Conservation (phyloP, 1,140 invertebrate species). For the Zaprionus inermis region DNA sequence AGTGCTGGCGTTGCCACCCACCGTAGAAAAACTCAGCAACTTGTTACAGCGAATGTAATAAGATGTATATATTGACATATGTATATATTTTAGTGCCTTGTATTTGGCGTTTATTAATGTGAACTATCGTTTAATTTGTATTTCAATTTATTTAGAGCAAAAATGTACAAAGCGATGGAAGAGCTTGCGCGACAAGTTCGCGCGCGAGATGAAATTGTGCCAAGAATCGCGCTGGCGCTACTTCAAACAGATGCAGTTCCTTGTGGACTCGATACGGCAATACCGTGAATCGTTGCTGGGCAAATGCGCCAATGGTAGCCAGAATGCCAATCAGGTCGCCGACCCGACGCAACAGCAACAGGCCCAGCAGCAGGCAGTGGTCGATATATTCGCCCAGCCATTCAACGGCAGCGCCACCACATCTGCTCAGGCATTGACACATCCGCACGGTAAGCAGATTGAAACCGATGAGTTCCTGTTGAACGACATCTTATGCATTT, state of each 20-base stretch:
- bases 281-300: constrained; percentile 78
- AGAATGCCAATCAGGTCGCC: constrained; percentile 72
- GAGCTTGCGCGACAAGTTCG: constrained; percentile 80
- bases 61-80: neutral
- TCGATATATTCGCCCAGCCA: constrained; percentile 78
- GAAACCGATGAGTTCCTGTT: neutral
- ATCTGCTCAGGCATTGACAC: constrained; percentile 73
- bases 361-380: constrained; percentile 74
- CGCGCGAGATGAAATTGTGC: constrained; percentile 80
- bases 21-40: constrained; percentile 14
- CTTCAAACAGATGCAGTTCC: constrained; percentile 81
- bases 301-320: constrained; percentile 71
- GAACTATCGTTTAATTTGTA: neutral
- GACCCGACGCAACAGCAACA: constrained; percentile 79
- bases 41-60: neutral
- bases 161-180: constrained; percentile 83
- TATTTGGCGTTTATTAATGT: neutral
- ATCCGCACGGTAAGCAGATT: constrained; percentile 71
- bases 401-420: constrained; percentile 78
- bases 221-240: constrained; percentile 82
- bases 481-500: neutral
- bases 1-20: constrained; percentile 39
- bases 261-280: constrained; percentile 78
- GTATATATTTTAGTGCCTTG: neutral
- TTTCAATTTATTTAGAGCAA: constrained; percentile 65